These are phyloP conservation scores for Brachyrhaphis roseni DNA, from an alignment of 2,797 vertebrate genomes.

Conservation along the genomic window DNA sequence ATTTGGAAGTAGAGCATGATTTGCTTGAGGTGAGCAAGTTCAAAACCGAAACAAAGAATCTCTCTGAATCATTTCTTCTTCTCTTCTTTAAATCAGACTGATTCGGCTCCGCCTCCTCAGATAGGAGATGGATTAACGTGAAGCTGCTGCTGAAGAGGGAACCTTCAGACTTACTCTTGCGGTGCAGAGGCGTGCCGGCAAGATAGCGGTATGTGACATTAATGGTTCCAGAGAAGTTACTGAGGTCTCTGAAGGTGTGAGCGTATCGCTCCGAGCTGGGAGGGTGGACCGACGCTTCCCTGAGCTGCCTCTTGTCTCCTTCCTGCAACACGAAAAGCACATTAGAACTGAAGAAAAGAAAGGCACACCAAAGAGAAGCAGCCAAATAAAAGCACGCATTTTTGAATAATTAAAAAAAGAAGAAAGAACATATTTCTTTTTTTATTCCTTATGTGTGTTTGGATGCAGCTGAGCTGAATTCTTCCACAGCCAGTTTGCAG, in stretches of 20 bases:
- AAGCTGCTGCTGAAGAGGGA: conserved; percentile 30
- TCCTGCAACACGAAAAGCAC: conserved; percentile 80
- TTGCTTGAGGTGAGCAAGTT: conserved; percentile 6
- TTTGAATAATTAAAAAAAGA: not conserved
- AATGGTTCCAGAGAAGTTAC: conserved; percentile 95
- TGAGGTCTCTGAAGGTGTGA: conserved; percentile 93
- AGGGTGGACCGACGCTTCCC: conserved; percentile 90
- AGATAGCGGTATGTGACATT: conserved; percentile 97
- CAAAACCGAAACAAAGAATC: conserved; percentile 21
- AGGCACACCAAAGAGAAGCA: not conserved
- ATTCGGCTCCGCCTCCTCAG: conserved; percentile 10
- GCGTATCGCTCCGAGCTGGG: conserved; percentile 91
- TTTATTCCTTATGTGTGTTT: conserved; percentile 35
- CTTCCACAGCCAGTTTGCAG: conserved; percentile 31
- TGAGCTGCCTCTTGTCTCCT: conserved; percentile 90
- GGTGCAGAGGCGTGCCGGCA: conserved; percentile 91
- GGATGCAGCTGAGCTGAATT: conserved; percentile 22
- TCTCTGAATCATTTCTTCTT: conserved; percentile 35
- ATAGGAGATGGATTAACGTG: conserved; percentile 7
- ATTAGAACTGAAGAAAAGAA: not conserved
- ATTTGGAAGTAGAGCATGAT: not conserved
- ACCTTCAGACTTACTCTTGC: conserved; percentile 89
- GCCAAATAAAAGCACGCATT: not conserved
- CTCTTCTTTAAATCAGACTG: not conserved
- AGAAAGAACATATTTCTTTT: not conserved